These are phyloP conservation scores for Campoletis raptor DNA, from an alignment of 2,888 invertebrate species.

Conservation along the genomic window DNA sequence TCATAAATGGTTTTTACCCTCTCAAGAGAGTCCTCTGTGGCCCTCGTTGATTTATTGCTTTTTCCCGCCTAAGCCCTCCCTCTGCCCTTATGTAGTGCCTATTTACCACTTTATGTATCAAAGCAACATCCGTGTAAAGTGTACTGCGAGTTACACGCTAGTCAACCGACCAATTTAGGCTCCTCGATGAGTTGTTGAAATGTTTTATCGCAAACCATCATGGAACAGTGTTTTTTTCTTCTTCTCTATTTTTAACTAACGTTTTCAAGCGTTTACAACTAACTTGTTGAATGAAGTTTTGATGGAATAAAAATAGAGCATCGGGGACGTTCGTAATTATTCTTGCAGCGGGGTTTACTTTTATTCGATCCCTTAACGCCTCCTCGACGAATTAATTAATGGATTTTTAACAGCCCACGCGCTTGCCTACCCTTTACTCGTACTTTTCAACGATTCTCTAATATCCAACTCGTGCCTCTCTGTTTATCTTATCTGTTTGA, in stretches of 20 bases:
- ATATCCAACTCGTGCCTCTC: neutral
- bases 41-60: slow-evolving; percentile 66
- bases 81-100: slow-evolving; percentile 4
- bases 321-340: neutral
- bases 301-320: neutral
- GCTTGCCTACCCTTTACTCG: neutral
- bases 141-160: slow-evolving; percentile 23
- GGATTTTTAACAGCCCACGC: neutral
- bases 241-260: neutral
- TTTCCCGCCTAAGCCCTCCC: slow-evolving; percentile 8
- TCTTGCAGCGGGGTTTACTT: neutral
- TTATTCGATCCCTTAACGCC: neutral
- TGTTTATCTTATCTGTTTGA: neutral
- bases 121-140: slow-evolving; percentile 37
- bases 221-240: neutral
- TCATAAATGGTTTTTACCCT: slow-evolving; percentile 58
- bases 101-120: slow-evolving; percentile 53
- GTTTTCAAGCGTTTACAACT: neutral
- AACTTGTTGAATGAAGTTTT: neutral
- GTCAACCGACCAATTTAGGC: slow-evolving; percentile 26
- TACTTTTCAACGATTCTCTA: neutral
- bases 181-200: slow-evolving; percentile 36
- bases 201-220: slow-evolving; percentile 13
- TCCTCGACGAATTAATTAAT: slow-evolving; percentile 24
- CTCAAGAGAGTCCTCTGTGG: slow-evolving; percentile 48